These are phyloP conservation scores for Zoanthus solanderi DNA, from an alignment of 92 coral and sea anemone genomes.

Conservation along the genomic window DNA sequence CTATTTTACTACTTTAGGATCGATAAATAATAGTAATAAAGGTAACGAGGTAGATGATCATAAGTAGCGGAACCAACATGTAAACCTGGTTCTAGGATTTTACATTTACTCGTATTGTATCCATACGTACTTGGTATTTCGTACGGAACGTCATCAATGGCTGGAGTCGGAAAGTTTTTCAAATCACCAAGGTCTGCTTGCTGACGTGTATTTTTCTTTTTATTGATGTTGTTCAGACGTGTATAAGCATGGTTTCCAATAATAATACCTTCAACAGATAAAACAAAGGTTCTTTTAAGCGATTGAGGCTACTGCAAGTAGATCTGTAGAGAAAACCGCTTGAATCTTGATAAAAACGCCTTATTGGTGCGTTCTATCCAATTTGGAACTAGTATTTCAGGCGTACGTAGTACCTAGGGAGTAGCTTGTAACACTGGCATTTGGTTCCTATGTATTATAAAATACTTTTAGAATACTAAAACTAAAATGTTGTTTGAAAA, in stretches of 20 bases:
- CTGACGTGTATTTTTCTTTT: conserved; percentile 1
- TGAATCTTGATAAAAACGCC: neutral
- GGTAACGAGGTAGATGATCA: too few species aligned
- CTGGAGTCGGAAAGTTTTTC: conserved; percentile 20
- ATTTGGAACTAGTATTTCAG: too few species aligned
- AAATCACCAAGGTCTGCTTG: conserved; percentile 4
- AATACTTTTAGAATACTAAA: too few species aligned
- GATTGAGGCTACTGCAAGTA: neutral
- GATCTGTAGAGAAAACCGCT: neutral
- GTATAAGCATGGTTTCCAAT: conserved; percentile 37
- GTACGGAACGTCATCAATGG: conserved; percentile 18
- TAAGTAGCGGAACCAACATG: too few species aligned
- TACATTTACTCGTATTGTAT: neutral
- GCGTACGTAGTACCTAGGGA: too few species aligned
- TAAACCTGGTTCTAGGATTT: too few species aligned
- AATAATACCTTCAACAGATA: conserved; percentile 2
- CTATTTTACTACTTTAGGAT: too few species aligned
- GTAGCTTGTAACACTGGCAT: too few species aligned
- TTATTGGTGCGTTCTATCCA: too few species aligned
- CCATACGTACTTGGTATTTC: conserved; percentile 28
- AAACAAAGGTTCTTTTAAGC: neutral
- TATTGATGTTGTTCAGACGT: conserved; percentile 23
- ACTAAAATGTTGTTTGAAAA: too few species aligned
- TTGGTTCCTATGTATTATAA: too few species aligned
- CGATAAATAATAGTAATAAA: too few species aligned